phyloP scores from a whole-genome alignment of 2,888 invertebrate species.

The Ernsta delagoae region DNA sequence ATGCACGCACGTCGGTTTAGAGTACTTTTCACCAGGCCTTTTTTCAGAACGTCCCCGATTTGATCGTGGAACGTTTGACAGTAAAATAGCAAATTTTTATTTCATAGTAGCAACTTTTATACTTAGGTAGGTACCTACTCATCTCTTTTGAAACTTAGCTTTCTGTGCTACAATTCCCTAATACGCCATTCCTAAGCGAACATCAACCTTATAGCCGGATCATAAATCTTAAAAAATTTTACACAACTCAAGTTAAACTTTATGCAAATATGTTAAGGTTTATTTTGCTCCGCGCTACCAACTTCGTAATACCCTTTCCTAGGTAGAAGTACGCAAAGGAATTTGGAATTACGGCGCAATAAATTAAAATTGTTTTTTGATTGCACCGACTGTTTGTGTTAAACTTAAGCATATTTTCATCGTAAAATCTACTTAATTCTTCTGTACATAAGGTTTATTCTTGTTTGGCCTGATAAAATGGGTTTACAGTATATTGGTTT shows the following conservation, averaged over 20 bases:
- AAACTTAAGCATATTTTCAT: neutral
- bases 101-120: no score
- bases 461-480: neutral
- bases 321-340: slow-evolving; percentile 30
- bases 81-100: no score
- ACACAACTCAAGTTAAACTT: neutral
- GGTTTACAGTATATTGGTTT: slow-evolving; percentile 22
- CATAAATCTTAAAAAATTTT: slow-evolving; percentile 45
- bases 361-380: slow-evolving; percentile 40
- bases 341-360: slow-evolving; percentile 37
- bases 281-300: neutral
- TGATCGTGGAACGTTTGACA: no score
- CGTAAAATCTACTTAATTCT: neutral
- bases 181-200: slow-evolving; percentile 12
- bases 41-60: no score
- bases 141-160: neutral
- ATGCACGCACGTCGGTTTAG: no score
- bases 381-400: slow-evolving; percentile 28
- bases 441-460: slow-evolving; percentile 4
- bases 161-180: neutral
- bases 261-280: neutral
- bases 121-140: no score
- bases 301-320: slow-evolving; percentile 24
- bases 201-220: slow-evolving; percentile 28
- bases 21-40: no score